Evolutionary conservation across 1,140 invertebrate genomes (phyloP), one percentile per base, ranked within the genome.

Genomic region (Lepidurus packardi): DNA sequence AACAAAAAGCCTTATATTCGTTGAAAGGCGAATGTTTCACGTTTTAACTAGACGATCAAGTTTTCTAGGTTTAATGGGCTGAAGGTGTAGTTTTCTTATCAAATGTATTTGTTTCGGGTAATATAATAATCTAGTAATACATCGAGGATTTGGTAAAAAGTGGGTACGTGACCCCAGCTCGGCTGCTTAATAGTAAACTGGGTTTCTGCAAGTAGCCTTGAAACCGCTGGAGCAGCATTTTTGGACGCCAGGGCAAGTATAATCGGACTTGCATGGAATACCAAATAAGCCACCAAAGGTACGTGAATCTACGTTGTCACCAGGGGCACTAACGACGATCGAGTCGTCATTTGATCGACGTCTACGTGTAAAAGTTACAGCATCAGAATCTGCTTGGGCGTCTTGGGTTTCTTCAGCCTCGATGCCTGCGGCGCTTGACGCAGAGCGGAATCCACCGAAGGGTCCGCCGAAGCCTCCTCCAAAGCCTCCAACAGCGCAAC

Each of bases 281-380:
- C 53, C 53, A 16, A 65, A 65, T 7, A 65, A 65, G 53, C 53
- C 53, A 65, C 53, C 53, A n/a, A 65, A n/a, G 10, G 21, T n/a
- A 16, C 53, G 53, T n/a, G 53, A 13, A 21, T 65, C 53, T n/a
- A 65, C 53, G 21, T 65, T 65, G 0, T 65, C 53, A 65, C 53
- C 53, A 21, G 53, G 53, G 16, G 53, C 53, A 8, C 13, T 16
- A 5, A 65, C 53, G 16, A 65, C 53, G 13, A 65, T 21, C 7
- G 53, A 65, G 9, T 65, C 53, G 53, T 65, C 53, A 16, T 65
- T 65, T 9, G 53, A 65, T 13, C 53, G 53, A 65, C 53, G 53
- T 65, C 21, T 65, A 65, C 53, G 53, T 65, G 53, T 65, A 65
- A 65, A 65, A n/a, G 53, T 65, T 21, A 65, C 53, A 7, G 34